Conservation (phyloP, 2,113 vertebrate species). For the Nothoprocta pentlandii region DNA sequence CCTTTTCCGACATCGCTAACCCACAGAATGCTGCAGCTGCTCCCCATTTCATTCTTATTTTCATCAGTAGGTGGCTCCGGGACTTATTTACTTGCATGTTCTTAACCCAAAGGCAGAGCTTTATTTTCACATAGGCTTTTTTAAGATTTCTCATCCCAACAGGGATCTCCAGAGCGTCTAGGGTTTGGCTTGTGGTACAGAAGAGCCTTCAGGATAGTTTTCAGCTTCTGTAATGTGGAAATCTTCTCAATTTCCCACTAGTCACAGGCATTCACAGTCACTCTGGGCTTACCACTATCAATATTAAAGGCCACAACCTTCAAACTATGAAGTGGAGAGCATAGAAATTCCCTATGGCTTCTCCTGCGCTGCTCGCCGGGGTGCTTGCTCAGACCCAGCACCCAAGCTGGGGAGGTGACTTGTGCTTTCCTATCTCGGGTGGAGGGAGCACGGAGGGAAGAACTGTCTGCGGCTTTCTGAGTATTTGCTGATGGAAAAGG, state of each 20-base stretch:
- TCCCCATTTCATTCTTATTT: background rate
- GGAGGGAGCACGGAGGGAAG: background rate
- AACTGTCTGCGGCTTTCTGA: background rate
- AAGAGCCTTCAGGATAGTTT: background rate
- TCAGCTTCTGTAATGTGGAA: fast-evolving
- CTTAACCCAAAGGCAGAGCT: background rate
- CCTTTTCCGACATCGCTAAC: background rate
- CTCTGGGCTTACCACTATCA: background rate
- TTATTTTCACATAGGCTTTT: background rate
- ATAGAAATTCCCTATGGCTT: background rate
- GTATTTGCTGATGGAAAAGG: background rate
- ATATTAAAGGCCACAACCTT: background rate
- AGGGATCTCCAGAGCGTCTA: background rate
- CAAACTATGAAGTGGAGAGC: background rate
- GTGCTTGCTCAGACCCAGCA: fast-evolving
- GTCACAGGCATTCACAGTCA: background rate
- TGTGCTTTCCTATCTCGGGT: background rate
- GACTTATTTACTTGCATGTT: background rate
- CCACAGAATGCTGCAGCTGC: background rate
- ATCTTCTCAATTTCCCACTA: background rate
- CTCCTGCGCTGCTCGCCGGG: fast-evolving
- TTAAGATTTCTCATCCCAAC: fast-evolving
- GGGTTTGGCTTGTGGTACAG: background rate
- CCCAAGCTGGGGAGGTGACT: fast-evolving
- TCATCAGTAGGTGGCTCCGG: background rate